Percentiles rank a stretch among this genome's conserved stretches.
phyloP scores from a whole-genome alignment of 2,113 vertebrate genomes.

The Myrmecobius fasciatus region DNA sequence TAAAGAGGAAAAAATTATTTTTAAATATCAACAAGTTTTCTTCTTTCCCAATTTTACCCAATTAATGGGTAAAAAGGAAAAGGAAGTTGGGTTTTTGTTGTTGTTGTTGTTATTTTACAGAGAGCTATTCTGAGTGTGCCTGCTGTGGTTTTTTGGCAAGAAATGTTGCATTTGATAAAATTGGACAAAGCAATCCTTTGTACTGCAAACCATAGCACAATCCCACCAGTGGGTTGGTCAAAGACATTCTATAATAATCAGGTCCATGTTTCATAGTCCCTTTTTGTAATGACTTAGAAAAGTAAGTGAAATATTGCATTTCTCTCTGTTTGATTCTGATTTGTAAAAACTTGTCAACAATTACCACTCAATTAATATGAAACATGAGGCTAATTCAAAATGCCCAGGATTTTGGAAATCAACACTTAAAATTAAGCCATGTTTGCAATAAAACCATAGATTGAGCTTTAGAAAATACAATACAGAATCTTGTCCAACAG shows the following conservation, averaged over 20 bases:
- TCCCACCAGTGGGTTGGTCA: constrained; percentile 81
- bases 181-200: constrained; percentile 91
- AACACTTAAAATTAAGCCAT: constrained; percentile 67
- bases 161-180: constrained; percentile 82
- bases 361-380: constrained; percentile 73
- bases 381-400: constrained; percentile 68
- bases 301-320: constrained; percentile 76
- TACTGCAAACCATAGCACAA: constrained; percentile 84
- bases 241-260: constrained; percentile 79
- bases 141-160: constrained; percentile 82
- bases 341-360: constrained; percentile 45
- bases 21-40: constrained; percentile 64
- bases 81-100: constrained; percentile 75
- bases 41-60: constrained; percentile 50
- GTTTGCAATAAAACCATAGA: constrained; percentile 71
- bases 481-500: background rate
- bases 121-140: constrained; percentile 86
- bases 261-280: constrained; percentile 80
- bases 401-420: constrained; percentile 57
- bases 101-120: constrained; percentile 62
- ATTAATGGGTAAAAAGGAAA: constrained; percentile 63
- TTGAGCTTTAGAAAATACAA: constrained; percentile 60
- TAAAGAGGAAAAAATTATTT: constrained; percentile 42
- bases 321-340: constrained; percentile 58
- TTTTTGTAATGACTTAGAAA: constrained; percentile 76